Base-by-base conservation (phyloP, 1,140 invertebrate species). In the Neuroterus valhalla region DNA sequence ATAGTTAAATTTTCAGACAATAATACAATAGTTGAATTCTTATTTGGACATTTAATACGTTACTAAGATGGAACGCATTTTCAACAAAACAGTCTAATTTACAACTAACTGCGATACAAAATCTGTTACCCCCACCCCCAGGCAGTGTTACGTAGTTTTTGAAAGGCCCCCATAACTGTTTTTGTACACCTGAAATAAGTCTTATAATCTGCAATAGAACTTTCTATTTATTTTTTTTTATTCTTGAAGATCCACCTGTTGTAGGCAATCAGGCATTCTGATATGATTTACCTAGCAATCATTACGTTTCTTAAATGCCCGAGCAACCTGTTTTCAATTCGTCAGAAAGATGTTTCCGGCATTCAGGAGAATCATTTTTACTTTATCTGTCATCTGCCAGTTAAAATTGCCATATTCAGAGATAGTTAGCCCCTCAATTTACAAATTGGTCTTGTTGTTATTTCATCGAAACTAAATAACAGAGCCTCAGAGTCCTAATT, bases 351-450 rank as follows among this genome's bases (percentile, higher is more conserved):
- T 31, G 52, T 55, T 55, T 55, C 19, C 52, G 52, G 52, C 52
- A 55, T 55, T 55, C 12, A 55, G 52, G 23, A 55, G 52, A 55
- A 31, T 55, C 19, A 55, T 55, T 55, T 55, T 23, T 21, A 55
- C 52, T 55, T 55, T 55, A 55, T 55, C 52, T 55, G 15, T 21
- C 52, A 55, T 55, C 52, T 55, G 52, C 23, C 52, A 55, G 52
- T 23, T 55, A 55, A 55, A 55, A 55, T 55, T 55, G 52, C 52
- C 14, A 14, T 55, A 55, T 55, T 55, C 52, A 55, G 11, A 23
- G 23, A 2, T 23, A 19, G 2, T 50, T 21, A 50, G 48, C 3
- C 11, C 52, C 14, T 31, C 52, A 55, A 55, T 55, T 55, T 55
- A 55, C 52, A 55, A 55, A 55, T 55, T 55, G 52, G 52, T 12